Base-by-base conservation (phyloP, 2,797 vertebrate genomes). In the Gobionotothen gibberifrons region DNA sequence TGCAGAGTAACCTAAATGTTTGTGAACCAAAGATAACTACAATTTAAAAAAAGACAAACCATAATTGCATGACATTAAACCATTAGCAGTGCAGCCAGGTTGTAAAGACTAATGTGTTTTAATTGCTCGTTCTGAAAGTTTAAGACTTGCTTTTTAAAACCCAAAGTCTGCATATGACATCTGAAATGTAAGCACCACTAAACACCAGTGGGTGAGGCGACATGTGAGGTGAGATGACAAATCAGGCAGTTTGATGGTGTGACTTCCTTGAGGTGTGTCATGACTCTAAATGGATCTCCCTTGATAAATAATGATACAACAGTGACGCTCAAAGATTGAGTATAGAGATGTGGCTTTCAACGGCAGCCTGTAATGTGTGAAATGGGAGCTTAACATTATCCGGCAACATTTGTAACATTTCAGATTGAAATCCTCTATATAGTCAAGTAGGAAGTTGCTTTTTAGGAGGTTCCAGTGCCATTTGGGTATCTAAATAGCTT, bases 61-160 rank as follows among this genome's bases (percentile, higher is more conserved):
- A 75, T 72, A 81, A 77, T 74, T 79, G 49, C 66, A 53, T 60
- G 36, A 67, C 59, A 72, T 83, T 49, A 69, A 72, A 56, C 26
- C 22, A 70, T 66, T 64, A 68, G 21, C 65, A 29, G 15, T 14
- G 44, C 26, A 69, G 78, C 80, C 74, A 78, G 72, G 66, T 42
- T 64, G 62, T 80, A 72, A 83, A 83, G 52, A 69, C 58, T 63
- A 64, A 70, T 58, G 54, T 32, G 55, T 62, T 74, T 76, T 69
- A 83, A 82, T 56, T 69, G 46, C 32, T 29, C 1, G 17, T 26
- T 75, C 39, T 56, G 40, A 47, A 47, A 10, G 49, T 70, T 71
- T 69, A 48, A 47, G 59, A 57, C 47, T 47, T 5, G 13, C 44
- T 62, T 55, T 36, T 73, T 66, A 52, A 68, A 77, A 79, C 43